Base-by-base conservation (phyloP, 2,888 invertebrate genomes). In the Coelogynopora nodosa region DNA sequence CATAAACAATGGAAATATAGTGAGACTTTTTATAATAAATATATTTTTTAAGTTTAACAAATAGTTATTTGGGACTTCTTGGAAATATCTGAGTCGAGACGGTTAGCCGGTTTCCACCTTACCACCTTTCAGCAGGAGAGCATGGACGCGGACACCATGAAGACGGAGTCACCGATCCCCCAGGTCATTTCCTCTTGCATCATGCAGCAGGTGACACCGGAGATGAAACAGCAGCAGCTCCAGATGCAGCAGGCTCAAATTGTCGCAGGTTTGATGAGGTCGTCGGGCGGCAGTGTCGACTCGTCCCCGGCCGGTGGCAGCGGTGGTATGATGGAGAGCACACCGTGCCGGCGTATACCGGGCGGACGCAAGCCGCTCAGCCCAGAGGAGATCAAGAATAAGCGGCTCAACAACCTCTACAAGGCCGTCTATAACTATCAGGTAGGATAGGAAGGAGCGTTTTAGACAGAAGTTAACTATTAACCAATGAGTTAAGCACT, bases 361-460 rank as follows among this genome's bases (percentile, higher is more conserved):
- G 74, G 74, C 18, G 74, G 74, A 74, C 5, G 74, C 2, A 74
- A 74, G 18, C 86, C 86, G 30, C 28, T 86, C 26, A 80, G 30
- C 27, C 86, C 82, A 0, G 86, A 86, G 23, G 86, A 86, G 80
- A 81, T 86, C 30, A 80, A 82, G 31, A 74, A 86, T 23, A 86
- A 86, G 80, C 27, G 86, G 31, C 67, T 86, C 28, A 86, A 30
- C 31, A 82, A 82, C 30, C 80, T 86, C 26, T 86, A 80, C 26
- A 67, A 86, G 31, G 13, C 82, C 1, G 30, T 86, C 31, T 82
- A 86, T 82, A 84, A 31, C 31, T 86, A 86, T 86, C 81, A 86
- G 30, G 74, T 74, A 10, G 49, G 49, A 10, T 18, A n/a, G n/a
- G n/a, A n/a, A n/a, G n/a, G n/a, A n/a, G n/a, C n/a, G n/a, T n/a